Base-by-base conservation (phyloP, 2,888 invertebrate species). In the Dichetophora obliterata region DNA sequence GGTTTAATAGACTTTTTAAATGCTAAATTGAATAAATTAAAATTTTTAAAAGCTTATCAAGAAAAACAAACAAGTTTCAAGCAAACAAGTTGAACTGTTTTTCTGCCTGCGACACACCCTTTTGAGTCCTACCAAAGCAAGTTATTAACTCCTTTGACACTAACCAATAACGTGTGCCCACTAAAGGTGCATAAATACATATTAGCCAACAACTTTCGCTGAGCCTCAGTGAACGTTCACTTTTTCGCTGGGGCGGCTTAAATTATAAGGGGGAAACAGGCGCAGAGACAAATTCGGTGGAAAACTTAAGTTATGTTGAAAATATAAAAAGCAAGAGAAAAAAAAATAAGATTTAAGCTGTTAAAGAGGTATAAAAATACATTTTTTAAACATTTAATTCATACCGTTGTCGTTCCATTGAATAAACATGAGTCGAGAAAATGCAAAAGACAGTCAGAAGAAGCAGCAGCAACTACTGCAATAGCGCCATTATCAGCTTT, bases 391-490 rank as follows among this genome's bases (percentile, higher is more conserved):
- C 27, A 74, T 66, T 50, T 52, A 66, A 54, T 66, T 52, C 74
- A 37, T 74, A 74, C 74, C 74, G 74, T 74, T 74, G 74, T 65
- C 74, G 74, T 74, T 74, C 74, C 74, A 74, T 74, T 74, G 74
- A 74, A 24, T 74, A 54, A 74, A 66, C 65, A 74, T 43, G 65
- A 27, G 52, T 65, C 74, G 52, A 74, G 37, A 59, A 66, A 74
- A 74, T 74, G 74, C 74, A 27, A 65, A 22, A 50, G 6, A 54
- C 66, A 54, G 14, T 14, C 11, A 43, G 43, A 43, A 14, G 74
- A 37, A 74, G 74, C 37, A 16, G 72, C 6, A 8, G 31, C 50
- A 48, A 27, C 22, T 19, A 6, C 1, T 8, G 19, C 8, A 6
- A 3, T 6, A 63, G 34, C 27, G 24, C 19, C 31, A 8, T 31